Evolutionary conservation across 2,888 invertebrate species (phyloP), one percentile per base, ranked within the genome.

Genomic region (Chironomus tentans): DNA sequence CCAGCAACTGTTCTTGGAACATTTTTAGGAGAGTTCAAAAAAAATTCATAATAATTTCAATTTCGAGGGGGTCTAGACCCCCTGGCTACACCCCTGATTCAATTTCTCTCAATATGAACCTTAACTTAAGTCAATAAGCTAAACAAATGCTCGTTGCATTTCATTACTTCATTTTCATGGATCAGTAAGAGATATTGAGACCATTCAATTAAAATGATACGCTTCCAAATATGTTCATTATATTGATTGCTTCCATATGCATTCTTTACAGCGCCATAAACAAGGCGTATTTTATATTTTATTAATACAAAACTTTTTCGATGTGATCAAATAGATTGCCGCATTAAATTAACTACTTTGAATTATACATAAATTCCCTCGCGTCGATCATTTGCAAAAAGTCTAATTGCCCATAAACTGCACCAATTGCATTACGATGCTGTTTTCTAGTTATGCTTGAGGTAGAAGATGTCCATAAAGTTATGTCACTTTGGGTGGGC

Each of bases 341-440:
- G 65, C 22, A 21, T 65, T 24, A 24, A 56, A 21, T 22, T 65
- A 15, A 56, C 56, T 15, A 56, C 38, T 38, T 38, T 38, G 38
- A 38, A 38, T 38, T 38, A 50, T 50, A 15, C 50, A 50, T 50
- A 56, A 7, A 65, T 65, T 65, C 65, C 65, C 65, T 65, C 21
- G 65, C 13, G 65, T 65, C 24, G 21, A 65, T 65, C 65, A 65
- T 65, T 65, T 65, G 65, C 21, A 21, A 65, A 68, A 38, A 46
- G 38, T 68, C 68, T 68, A 68, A 68, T 68, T 68, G 68, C 28
- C 68, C 68, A 68, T 68, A 68, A 68, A 68, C 13, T 68, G 38
- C n/a, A 15, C 15, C 65, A 65, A 65, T 65, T 50, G 15, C 62
- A 56, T 15, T 56, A 18, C 56, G 13, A 56, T 56, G 15, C 38